Evolutionary conservation across 2,888 invertebrate genomes (phyloP).

Genomic region (Parnassius mnemosyne): DNA sequence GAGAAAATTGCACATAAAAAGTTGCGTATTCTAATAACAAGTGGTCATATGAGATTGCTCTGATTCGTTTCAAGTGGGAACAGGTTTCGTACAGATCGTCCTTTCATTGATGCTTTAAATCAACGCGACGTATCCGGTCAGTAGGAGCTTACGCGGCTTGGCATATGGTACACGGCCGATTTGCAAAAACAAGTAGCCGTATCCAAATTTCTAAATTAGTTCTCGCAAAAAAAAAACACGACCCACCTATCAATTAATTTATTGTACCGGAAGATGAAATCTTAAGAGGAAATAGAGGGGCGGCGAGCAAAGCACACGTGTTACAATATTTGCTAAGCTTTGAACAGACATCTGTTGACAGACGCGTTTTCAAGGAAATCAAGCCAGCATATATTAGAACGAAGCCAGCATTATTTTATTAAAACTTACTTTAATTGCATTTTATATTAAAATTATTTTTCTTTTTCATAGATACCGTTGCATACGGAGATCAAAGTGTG

Average conservation of each 20-base stretch:
- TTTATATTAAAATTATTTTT: conserved; percentile 34
- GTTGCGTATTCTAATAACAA: conserved; percentile 64
- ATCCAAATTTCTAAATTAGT: conserved; percentile 52
- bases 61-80: conserved; percentile 53
- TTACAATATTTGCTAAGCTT: conserved; percentile 78
- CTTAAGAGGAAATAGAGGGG: conserved; percentile 77
- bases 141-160: conserved; percentile 38
- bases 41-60: conserved; percentile 46
- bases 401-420: too few species aligned
- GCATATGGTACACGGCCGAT: conserved; percentile 60
- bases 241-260: conserved; percentile 66
- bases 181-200: conserved; percentile 57
- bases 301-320: conserved; percentile 71
- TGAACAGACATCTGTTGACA: conserved; percentile 69
- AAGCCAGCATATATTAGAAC: conserved; percentile 29
- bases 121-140: conserved; percentile 58
- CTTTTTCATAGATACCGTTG: conserved; percentile 68
- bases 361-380: conserved; percentile 43
- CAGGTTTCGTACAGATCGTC: conserved; percentile 44
- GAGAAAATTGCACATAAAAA: conserved; percentile 70
- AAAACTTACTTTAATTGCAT: not conserved
- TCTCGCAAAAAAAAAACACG: conserved; percentile 54
- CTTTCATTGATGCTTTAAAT: conserved; percentile 44
- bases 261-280: conserved; percentile 78
- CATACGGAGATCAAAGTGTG: conserved; percentile 74